Percentiles rank a stretch among this genome's conserved stretches.
Conservation (phyloP, 1,140 invertebrate species). For the Drosophila parabipectinata region DNA sequence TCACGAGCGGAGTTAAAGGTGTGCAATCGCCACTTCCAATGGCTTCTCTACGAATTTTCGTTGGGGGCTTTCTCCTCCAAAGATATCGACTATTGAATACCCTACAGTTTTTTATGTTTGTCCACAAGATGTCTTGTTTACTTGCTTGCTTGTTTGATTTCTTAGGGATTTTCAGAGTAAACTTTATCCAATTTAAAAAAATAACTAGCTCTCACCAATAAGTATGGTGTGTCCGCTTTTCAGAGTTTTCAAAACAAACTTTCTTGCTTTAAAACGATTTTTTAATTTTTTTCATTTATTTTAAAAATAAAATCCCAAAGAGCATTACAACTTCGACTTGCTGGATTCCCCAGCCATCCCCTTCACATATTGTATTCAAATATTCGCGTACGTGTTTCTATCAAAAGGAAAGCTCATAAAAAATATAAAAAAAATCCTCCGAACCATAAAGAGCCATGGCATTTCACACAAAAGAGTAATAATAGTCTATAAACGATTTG, state of each 20-base stretch:
- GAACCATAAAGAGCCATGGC: not conserved
- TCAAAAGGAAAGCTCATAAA: not conserved
- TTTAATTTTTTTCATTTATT: too few relatives aligned
- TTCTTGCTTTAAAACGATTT: too few relatives aligned
- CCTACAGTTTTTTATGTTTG: not conserved
- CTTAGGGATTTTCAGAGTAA: too few relatives aligned
- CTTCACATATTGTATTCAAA: not conserved
- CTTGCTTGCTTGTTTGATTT: too few relatives aligned
- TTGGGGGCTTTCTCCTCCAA: not conserved
- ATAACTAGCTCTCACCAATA: too few relatives aligned
- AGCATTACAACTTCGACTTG: not conserved
- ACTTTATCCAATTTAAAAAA: too few relatives aligned
- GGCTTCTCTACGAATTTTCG: not conserved
- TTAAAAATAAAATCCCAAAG: not conserved
- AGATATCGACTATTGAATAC: not conserved
- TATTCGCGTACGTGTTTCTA: not conserved
- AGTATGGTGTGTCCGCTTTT: too few relatives aligned
- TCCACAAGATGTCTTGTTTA: too few relatives aligned
- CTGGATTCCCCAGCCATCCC: not conserved
- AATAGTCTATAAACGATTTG: not conserved
- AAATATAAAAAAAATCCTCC: not conserved
- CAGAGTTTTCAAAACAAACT: too few relatives aligned
- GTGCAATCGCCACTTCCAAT: slow-evolving; percentile 26
- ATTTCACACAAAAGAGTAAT: slow-evolving; percentile 3
- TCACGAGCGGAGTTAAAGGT: slow-evolving; percentile 48